Evolutionary conservation across 2,113 vertebrate species (phyloP), one percentile per base, ranked within the genome.

Genomic region (Deroptyus accipitrinus): DNA sequence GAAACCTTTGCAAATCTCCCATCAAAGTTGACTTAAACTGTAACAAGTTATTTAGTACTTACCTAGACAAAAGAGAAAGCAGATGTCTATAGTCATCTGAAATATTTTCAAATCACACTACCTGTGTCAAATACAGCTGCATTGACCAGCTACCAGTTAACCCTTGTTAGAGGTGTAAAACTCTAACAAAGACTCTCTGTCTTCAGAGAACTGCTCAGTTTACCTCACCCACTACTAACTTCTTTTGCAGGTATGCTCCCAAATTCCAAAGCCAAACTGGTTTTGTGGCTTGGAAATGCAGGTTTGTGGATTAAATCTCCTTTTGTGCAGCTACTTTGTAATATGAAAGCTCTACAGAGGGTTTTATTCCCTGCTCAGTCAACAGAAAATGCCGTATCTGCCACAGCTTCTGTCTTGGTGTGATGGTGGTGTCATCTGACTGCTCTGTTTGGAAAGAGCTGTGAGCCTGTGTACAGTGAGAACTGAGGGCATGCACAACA

Each of bases 81-180:
- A 73, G 64, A 6, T 72, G 49, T 52, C 52, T 87, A 23, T 61
- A 76, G 20, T 55, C 8, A 48, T 94, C 39, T 61, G 82, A 79
- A 90, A 44, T 62, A 33, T 37, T 87, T 90, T 79, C 30, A 44
- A 24, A 64, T 79, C 11, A 11, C 49, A 35, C 27, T 39, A 3
- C 54, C 37, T 82, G 13, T 69, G 31, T 78, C 30, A 76, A 73
- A 57, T 35, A 87, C 59, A 83, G 39, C 66, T 91, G 66, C 78
- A 90, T 68, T 96, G 94, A 84, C 46, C 22, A 48, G 37, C 41
- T 69, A 51, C 31, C 22, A 70, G 31, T 81, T 82, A 92, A 85
- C 24, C 17, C n/a, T 64, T 88, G 17, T 17, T 35, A 73, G 24
- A 93, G 49, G 49, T 90, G 59, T 35, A 49, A 80, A 85, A 69